Percentiles rank a stretch among this genome's conserved stretches.
Evolutionary conservation across 2,113 vertebrate species (phyloP).

Genomic region (Benitochromis conjunctus): DNA sequence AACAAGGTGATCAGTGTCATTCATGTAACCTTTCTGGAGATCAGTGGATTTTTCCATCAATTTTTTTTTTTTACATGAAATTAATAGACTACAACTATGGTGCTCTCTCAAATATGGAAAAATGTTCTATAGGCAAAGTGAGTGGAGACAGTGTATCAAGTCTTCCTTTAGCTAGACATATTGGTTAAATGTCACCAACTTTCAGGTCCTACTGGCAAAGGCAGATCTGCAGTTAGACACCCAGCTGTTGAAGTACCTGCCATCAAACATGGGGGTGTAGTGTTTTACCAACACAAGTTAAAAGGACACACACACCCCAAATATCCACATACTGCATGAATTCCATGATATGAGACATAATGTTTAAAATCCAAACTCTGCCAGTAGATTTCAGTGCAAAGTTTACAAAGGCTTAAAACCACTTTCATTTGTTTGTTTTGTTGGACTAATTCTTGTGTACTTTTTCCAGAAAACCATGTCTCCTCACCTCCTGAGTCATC

Average conservation of each 20-base stretch:
- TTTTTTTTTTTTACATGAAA: neutral
- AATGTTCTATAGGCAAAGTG: neutral
- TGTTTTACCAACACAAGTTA: neutral
- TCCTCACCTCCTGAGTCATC: neutral
- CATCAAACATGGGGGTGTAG: neutral
- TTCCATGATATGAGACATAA: neutral
- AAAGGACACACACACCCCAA: neutral
- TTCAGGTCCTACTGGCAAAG: neutral
- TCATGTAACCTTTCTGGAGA: neutral
- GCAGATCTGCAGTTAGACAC: neutral
- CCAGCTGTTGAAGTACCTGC: neutral
- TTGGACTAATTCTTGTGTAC: neutral
- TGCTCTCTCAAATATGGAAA: neutral
- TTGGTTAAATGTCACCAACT: neutral
- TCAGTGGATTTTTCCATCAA: neutral
- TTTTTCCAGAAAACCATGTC: slow-evolving; percentile 14
- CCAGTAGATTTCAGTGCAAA: neutral
- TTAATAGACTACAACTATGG: neutral
- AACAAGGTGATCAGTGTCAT: neutral
- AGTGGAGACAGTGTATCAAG: neutral
- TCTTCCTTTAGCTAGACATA: neutral
- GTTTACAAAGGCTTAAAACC: neutral
- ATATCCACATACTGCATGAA: neutral
- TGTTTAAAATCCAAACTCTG: neutral
- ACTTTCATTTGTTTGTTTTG: neutral